Conservation (phyloP, 2,113 vertebrate species). For the Mohoua ochrocephala region DNA sequence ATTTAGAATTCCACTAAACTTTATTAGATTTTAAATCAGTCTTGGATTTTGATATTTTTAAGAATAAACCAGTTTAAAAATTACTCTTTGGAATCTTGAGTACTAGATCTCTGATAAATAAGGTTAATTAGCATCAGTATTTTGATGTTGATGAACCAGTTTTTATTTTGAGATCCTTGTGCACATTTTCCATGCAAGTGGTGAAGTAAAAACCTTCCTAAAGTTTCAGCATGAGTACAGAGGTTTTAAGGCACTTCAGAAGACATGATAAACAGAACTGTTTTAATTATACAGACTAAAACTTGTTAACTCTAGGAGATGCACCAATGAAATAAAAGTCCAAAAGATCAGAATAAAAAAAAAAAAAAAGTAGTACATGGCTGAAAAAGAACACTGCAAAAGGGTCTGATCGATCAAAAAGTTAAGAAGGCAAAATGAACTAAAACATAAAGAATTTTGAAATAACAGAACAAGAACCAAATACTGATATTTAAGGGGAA, state of each 20-base stretch:
- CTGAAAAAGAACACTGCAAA: neutral
- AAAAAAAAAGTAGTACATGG: neutral
- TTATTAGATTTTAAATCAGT: neutral
- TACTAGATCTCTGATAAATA: neutral
- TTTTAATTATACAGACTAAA: neutral
- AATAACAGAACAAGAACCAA: accelerated
- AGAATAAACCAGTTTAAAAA: neutral
- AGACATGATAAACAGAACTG: neutral
- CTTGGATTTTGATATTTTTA: neutral
- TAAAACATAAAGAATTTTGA: neutral
- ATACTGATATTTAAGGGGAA: neutral
- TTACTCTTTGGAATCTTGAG: neutral
- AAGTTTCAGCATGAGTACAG: neutral
- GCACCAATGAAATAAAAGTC: neutral
- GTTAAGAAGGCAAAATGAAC: neutral
- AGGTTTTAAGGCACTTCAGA: neutral
- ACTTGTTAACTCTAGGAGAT: neutral
- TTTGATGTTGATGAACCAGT: neutral
- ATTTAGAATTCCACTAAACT: neutral
- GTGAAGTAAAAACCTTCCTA: neutral
- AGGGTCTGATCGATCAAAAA: neutral
- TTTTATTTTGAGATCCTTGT: neutral
- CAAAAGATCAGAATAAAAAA: accelerated
- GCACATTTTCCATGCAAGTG: neutral
- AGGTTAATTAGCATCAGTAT: neutral